Conservation (phyloP, 2,888 invertebrate genomes). For the Sphinx pinastri region DNA sequence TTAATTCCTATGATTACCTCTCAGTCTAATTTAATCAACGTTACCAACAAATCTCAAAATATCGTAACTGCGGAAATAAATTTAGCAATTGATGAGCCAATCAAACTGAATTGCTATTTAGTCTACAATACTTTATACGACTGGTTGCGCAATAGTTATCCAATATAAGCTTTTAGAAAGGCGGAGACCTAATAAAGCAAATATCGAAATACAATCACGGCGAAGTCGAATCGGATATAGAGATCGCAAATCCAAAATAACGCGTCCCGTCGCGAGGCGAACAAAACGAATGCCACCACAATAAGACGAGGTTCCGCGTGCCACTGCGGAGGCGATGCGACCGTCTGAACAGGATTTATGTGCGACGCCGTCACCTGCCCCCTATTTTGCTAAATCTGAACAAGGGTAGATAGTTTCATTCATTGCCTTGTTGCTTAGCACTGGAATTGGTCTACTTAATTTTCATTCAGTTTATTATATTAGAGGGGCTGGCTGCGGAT, state of each 20-base stretch:
- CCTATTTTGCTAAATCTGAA: constrained; percentile 48
- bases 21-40: neutral
- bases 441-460: constrained; percentile 7
- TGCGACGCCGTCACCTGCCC: constrained; percentile 65
- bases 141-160: constrained; percentile 4
- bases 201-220: constrained; percentile 34
- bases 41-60: neutral
- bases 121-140: neutral
- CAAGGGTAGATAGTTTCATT: constrained; percentile 53
- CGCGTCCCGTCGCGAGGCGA: constrained; percentile 61
- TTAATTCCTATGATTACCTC: neutral
- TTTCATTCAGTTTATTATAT: constrained; percentile 18
- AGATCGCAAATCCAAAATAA: constrained; percentile 73
- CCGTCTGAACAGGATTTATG: constrained; percentile 68
- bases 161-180: constrained; percentile 22
- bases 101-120: neutral
- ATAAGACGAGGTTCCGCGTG: constrained; percentile 80
- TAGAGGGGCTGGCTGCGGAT: too few relatives aligned
- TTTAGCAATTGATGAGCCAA: neutral
- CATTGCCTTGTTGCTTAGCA: constrained; percentile 39
- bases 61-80: neutral
- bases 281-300: constrained; percentile 73
- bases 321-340: constrained; percentile 59
- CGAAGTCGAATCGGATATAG: constrained; percentile 46
- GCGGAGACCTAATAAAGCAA: constrained; percentile 31